phyloP scores from a whole-genome alignment of 2,797 vertebrate species.

The Hyperoplus immaculatus region DNA sequence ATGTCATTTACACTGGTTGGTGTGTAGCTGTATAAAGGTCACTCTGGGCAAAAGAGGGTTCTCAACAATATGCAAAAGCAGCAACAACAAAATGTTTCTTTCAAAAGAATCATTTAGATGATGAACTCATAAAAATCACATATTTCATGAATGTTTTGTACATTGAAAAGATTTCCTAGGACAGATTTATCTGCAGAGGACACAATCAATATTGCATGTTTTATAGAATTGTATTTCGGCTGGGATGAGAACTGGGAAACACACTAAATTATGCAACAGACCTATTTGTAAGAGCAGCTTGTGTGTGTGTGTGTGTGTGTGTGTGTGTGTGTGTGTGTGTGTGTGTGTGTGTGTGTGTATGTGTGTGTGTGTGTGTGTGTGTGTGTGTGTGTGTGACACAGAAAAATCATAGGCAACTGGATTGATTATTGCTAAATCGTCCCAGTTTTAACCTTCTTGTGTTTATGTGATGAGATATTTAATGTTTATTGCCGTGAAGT shows the following conservation, averaged over 20 bases:
- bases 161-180: slow-evolving; percentile 40
- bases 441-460: not conserved
- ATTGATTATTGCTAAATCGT: not conserved
- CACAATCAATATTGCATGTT: slow-evolving; percentile 78
- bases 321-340: slow-evolving; percentile 25
- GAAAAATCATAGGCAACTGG: not conserved
- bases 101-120: not conserved
- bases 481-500: not conserved
- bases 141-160: slow-evolving; percentile 30
- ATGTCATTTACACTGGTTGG: not conserved
- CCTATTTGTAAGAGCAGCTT: slow-evolving; percentile 76
- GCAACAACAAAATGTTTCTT: not conserved
- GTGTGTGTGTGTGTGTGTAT: slow-evolving; percentile 23
- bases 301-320: slow-evolving; percentile 40
- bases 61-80: not conserved
- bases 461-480: not conserved
- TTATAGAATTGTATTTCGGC: slow-evolving; percentile 82
- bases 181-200: slow-evolving; percentile 68
- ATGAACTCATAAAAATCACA: not conserved
- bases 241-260: slow-evolving; percentile 82
- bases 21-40: not conserved
- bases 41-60: not conserved
- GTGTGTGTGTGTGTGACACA: too few species aligned
- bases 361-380: not conserved
- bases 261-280: slow-evolving; percentile 86